Percentiles rank a stretch among this genome's conserved stretches.
Conservation (phyloP, 1,140 invertebrate species). For the Babylonia areolata region DNA sequence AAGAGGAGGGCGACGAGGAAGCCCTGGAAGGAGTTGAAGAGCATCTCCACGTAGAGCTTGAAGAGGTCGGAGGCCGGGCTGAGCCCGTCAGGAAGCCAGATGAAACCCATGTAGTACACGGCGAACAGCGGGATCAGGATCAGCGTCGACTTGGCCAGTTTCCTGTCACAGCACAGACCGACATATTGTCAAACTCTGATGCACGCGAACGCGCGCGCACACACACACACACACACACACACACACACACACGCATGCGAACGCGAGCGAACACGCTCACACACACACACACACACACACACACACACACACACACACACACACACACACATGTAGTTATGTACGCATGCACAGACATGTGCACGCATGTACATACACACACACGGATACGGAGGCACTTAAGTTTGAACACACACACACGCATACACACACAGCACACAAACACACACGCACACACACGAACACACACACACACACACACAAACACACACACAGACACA, state of each 20-base stretch:
- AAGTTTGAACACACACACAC: not conserved
- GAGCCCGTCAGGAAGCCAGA: slow-evolving; percentile 56
- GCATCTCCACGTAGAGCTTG: slow-evolving; percentile 84
- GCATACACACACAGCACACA: slow-evolving; percentile 1
- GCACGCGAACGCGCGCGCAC: too few species aligned
- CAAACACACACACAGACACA: not conserved
- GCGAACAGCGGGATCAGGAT: slow-evolving; percentile 88
- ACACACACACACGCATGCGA: not conserved
- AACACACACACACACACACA: not conserved
- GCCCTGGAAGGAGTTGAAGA: slow-evolving; percentile 89
- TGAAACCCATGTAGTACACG: slow-evolving; percentile 84
- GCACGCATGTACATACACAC: not conserved
- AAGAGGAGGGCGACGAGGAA: slow-evolving; percentile 93
- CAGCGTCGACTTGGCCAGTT: slow-evolving; percentile 83
- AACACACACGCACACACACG: not conserved
- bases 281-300: slow-evolving; percentile 14
- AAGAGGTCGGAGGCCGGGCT: slow-evolving; percentile 79
- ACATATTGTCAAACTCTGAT: too few species aligned
- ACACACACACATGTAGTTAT: not conserved
- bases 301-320: not conserved
- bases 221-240: not conserved
- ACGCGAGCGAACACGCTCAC: not conserved
- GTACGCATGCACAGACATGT: not conserved
- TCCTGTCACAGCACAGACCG: slow-evolving; percentile 68
- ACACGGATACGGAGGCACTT: not conserved